Evolutionary conservation across 2,113 vertebrate species (phyloP), one percentile per base, ranked within the genome.

Genomic region (Fukomys damarensis): DNA sequence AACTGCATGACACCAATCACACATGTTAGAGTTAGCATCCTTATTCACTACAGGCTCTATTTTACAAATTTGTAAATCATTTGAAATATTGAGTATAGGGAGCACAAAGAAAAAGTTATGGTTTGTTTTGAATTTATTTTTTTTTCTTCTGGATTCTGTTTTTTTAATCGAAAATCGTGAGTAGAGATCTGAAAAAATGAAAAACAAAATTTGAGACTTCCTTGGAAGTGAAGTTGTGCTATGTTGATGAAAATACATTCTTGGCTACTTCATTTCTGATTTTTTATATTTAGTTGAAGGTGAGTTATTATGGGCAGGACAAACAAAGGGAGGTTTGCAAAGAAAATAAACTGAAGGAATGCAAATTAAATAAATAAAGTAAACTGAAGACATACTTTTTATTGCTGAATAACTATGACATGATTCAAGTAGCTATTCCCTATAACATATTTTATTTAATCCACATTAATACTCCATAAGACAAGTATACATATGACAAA

Each of bases 401-500:
- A 20, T 19, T 61, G 41, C 24, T 61, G 41, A 92, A 41, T 76
- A 82, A 76, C 38, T 92, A 12, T 14, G 19, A 32, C 74, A 16
- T 66, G 20, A n/a, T 83, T 72, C 24, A 82, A 88, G 26, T n/a
- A 38, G 79, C n/a, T 72, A 54, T 41, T 82, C 2, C 24, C 2
- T 24, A 41, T 8, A 14, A 35, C 30, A 19, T 1, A 38, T 46
- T 49, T 85, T 22, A 61, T 32, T 74, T 59, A 46, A 74, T 86
- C 26, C 38, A 11, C 4, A 13, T 6, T 26, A 11, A 6, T 56
- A 43, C 12, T 16, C 35, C 26, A 26, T 66, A 17, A 26, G 9
- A 3, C 7, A n/a, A 3, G 3, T 46, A 6, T 8, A 6, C 10
- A 6, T 14, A 26, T 49, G 16, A 70, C 0, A 43, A 0, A 32